A percentile compares a stretch with the other conserved stretches of the same genome.
Conservation (phyloP, 2,113 vertebrate species). For the Chaetodon trifascialis region DNA sequence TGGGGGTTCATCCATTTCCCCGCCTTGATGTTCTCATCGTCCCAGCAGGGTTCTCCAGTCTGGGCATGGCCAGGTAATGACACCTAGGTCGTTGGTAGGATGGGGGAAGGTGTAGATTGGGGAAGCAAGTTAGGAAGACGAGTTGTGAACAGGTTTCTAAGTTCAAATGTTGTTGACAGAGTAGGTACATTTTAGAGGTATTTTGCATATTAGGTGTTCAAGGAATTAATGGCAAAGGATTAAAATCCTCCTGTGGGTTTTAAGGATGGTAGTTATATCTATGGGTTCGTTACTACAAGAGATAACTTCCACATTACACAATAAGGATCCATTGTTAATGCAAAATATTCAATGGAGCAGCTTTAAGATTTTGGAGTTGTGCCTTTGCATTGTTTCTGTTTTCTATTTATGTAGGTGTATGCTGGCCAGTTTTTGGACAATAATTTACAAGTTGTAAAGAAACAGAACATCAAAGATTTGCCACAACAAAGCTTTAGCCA, state of each 20-base stretch:
- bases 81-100: slow-evolving; percentile 8
- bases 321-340: not conserved
- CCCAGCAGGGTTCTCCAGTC: slow-evolving; percentile 93
- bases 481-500: slow-evolving; percentile 19
- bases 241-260: too few species aligned
- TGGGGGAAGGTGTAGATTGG: not conserved
- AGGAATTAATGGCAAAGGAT: not conserved
- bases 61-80: slow-evolving; percentile 98
- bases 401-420: not conserved
- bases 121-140: not conserved
- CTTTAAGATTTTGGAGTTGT: not conserved
- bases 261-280: too few species aligned
- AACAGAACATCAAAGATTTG: slow-evolving; percentile 31
- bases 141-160: not conserved
- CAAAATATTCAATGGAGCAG: not conserved
- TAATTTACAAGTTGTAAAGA: slow-evolving; percentile 24
- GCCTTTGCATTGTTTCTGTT: not conserved
- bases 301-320: not conserved
- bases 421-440: not conserved
- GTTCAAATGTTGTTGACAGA: not conserved
- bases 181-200: not conserved
- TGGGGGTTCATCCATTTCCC: slow-evolving; percentile 95
- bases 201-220: not conserved
- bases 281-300: not conserved
- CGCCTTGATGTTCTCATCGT: slow-evolving; percentile 94